Evolutionary conservation across 2,888 invertebrate genomes (phyloP), one percentile per base, ranked within the genome.

Genomic region (Tetropium fuscum): DNA sequence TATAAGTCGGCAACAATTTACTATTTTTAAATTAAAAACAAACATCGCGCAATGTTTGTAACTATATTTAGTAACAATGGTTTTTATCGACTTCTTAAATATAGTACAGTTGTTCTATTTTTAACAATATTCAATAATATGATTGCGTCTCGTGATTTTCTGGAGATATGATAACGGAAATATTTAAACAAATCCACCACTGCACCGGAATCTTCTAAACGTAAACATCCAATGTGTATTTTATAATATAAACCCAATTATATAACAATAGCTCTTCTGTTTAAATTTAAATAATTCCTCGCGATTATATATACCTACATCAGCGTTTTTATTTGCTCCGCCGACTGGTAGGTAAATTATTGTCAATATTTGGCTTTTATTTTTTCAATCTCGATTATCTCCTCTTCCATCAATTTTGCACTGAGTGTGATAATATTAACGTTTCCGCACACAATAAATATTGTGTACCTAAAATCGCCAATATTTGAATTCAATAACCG

Each of bases 31-130:
- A 70, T 58, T 64, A 67, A 73, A 70, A 74, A 72, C 70, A 71
- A 66, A 69, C 62, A 64, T 55, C 63, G 51, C 65, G 70, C 67
- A 70, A 68, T 74, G 70, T 72, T 74, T 74, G 73, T 69, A 68
- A 73, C 74, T 76, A 76, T 74, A 74, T 75, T 74, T 76, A 76
- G 75, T 67, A 66, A 70, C 74, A 74, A 73, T 70, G 69, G 61
- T 73, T 72, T 65, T 76, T 76, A 76, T 76, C 76, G 74, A 74
- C 70, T 71, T 74, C 72, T 74, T 76, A 75, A 77, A 77, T 75
- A 75, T 75, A 75, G 74, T 74, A 70, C 66, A 63, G 63, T 53
- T 51, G 62, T 62, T 71, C 71, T 74, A 74, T 75, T 75, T 74
- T 64, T 62, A 66, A 63, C 64, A 54, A 41, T 54, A 64, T 55